Conservation (phyloP, 2,797 vertebrate species). For the Rhynchonycteris naso region DNA sequence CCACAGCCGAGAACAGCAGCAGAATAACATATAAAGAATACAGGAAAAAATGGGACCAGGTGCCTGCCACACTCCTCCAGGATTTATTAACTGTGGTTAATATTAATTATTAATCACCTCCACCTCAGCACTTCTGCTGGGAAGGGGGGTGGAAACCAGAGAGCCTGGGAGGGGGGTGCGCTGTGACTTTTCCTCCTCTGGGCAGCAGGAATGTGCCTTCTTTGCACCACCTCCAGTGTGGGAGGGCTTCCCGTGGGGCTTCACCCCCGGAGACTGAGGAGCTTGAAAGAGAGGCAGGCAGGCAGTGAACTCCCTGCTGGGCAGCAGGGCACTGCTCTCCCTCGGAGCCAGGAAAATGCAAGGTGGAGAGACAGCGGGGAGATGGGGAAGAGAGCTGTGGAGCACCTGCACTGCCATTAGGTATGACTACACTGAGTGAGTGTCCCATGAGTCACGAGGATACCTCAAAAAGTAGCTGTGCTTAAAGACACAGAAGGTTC, state of each 20-base stretch:
- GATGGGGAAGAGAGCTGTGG: background rate
- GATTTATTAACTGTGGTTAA: background rate
- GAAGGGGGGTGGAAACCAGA: background rate
- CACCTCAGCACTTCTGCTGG: background rate
- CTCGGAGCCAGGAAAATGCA: background rate
- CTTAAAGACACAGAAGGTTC: slow-evolving; percentile 29
- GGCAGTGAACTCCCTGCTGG: background rate
- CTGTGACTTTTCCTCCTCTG: background rate
- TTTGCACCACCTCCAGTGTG: background rate
- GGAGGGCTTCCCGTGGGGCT: background rate
- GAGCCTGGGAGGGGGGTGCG: fast-evolving
- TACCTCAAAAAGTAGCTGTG: background rate
- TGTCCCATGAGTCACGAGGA: background rate
- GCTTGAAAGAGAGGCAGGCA: background rate
- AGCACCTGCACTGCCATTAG: background rate
- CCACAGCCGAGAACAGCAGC: background rate
- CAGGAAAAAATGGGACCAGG: background rate
- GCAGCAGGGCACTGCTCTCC: background rate
- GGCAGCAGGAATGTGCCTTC: background rate
- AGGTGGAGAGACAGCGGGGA: background rate
- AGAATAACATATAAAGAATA: background rate
- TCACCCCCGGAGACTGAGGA: background rate
- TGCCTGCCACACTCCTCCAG: too few species aligned
- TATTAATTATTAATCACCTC: background rate
- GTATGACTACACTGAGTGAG: background rate